Evolutionary conservation across 2,113 vertebrate species (phyloP), one percentile per base, ranked within the genome.

Genomic region (Crotophaga sulcirostris): DNA sequence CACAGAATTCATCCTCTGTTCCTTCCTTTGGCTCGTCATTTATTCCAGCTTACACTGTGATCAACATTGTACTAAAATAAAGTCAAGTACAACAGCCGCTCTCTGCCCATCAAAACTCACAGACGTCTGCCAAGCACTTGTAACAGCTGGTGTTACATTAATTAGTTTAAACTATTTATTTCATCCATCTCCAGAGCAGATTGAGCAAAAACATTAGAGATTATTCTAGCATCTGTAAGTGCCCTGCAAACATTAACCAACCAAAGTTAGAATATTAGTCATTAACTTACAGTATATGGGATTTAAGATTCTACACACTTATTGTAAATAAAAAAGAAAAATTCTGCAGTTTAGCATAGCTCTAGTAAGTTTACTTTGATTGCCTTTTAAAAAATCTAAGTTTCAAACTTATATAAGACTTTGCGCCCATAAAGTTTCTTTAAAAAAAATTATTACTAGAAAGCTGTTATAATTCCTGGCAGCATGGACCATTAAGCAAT

Each of bases 131-230:
- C 99, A 99, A 99, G 99, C 98, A 99, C 98, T 99, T 99, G 99
- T 99, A 99, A 99, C 99, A 99, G 99, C 99, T 99, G 99, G 99
- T 99, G 99, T 99, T 99, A 99, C 99, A 99, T 99, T 99, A 99
- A 99, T 99, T 99, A 99, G 99, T 99, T 99, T 99, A 99, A 99
- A 99, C 99, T 99, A 99, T 99, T 99, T 99, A 99, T 99, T 99
- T 99, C 99, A 99, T 99, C 99, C 99, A 99, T 99, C 99, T 99
- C 99, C 98, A 98, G 98, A 99, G 99, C 99, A 99, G 99, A 99
- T 99, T 99, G 99, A 99, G 98, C 98, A 99, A 99, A 99, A 99
- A 99, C 99, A 99, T 99, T 99, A 99, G 99, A 99, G 99, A 99
- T 99, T 99, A 99, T 99, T 99, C 98, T 98, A 99, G 99, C 99